Conservation (phyloP, 1,140 invertebrate genomes). For the Vollenhovia emeryi region DNA sequence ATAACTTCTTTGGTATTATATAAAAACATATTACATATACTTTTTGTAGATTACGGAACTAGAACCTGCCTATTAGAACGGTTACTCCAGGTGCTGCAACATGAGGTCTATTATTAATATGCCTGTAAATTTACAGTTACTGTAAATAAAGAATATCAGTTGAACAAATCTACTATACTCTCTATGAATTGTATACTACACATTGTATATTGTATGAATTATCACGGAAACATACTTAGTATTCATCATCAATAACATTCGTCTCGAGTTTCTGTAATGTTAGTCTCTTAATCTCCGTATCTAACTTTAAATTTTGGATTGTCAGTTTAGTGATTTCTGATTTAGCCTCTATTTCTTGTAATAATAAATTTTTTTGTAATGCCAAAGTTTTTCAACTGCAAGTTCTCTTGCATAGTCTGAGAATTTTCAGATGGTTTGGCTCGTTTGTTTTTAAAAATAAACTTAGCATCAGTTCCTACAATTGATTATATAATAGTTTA, state of each 20-base stretch:
- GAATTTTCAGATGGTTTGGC: background rate
- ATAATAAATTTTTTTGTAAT: background rate
- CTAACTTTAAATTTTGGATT: background rate
- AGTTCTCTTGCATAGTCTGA: background rate
- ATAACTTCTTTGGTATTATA: background rate
- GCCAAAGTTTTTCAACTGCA: background rate
- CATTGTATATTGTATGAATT: background rate
- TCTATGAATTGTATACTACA: no score
- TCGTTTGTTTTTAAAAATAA: background rate
- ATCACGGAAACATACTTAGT: background rate
- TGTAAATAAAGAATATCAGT: no score
- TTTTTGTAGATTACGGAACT: background rate
- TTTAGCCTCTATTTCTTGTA: background rate
- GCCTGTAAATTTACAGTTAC: no score
- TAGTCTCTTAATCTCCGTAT: background rate
- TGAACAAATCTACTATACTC: no score
- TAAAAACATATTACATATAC: background rate
- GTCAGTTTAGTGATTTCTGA: background rate
- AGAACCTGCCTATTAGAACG: background rate
- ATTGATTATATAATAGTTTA: no score
- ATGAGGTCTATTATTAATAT: no score
- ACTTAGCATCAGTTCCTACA: no score
- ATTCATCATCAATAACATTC: background rate
- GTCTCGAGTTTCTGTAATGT: background rate
- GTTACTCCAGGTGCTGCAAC: no score